Conservation (phyloP, 2,888 invertebrate genomes). For the Lacanobia wlatinum region DNA sequence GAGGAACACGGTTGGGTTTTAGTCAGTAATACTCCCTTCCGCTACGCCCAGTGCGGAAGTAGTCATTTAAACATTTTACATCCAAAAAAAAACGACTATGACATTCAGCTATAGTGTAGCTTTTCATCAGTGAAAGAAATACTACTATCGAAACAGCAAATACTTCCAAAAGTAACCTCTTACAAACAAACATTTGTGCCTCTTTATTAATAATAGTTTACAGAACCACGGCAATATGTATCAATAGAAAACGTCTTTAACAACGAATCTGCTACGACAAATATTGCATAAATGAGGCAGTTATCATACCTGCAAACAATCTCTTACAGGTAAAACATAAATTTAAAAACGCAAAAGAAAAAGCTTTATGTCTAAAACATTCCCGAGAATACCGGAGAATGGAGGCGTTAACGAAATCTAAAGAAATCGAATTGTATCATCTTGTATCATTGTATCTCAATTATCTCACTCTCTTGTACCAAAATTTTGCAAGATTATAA, state of each 20-base stretch:
- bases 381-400: no score
- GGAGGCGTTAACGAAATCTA: background rate
- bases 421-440: background rate
- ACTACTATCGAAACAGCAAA: background rate
- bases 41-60: no score
- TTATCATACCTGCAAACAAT: background rate
- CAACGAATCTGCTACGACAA: background rate
- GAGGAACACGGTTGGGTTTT: no score
- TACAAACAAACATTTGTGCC: background rate
- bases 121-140: background rate
- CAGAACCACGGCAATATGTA: background rate
- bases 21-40: no score
- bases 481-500: slow-evolving; percentile 1
- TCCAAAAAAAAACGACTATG: background rate
- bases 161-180: background rate
- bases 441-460: background rate
- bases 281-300: background rate
- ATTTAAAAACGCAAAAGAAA: background rate
- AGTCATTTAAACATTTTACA: no score
- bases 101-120: background rate
- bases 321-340: background rate
- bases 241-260: background rate
- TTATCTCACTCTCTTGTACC: background rate
- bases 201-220: background rate
- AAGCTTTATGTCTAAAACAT: background rate